Base-by-base conservation (phyloP, 2,888 invertebrate genomes). In the Zhuqinia jingwanae region DNA sequence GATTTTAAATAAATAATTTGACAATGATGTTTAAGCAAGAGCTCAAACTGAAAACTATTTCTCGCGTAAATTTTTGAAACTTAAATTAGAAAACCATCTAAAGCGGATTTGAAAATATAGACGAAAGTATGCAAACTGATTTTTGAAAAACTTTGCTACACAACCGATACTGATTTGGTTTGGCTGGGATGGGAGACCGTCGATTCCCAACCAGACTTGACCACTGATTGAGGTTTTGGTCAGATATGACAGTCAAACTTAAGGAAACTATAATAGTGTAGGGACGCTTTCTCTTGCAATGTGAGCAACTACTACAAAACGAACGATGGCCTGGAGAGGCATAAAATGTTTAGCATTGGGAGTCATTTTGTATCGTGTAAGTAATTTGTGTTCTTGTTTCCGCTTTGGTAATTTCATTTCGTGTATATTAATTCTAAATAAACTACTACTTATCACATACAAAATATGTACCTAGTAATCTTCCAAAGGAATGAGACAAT, bases 161-260 rank as follows among this genome's bases (percentile, higher is more conserved):
- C 42, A 42, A 58, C 11, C 11, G 20, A 65, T 27, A 22, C 65
- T 65, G 30, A 1, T 53, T 30, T 30, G 42, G 65, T 8, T 42
- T 2, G 47, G 22, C 68, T 78, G 78, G 79, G 79, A 70, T 53
- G 68, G 58, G 50, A 53, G 79, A 79, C 85, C 85, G 53, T 70
- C 17, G 75, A 75, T 80, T 73, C 79, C 63, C 79, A 85, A 75
- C 85, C 79, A 75, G 79, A 73, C 79, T 79, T 79, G 50, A 85
- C 63, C 73, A 85, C 85, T 79, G 85, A 85, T 85, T 85, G 85
- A 85, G 79, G 27, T 79, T 53, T 68, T 47, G 47, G 42, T 42
- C 79, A 73, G 75, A 78, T 63, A n/a, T 76, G 42, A 78, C 82
- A 63, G 82, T 10, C 30, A 53, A 78, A 73, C 82, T 87, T 83